phyloP scores from a whole-genome alignment of 2,797 vertebrate species.

The Monodelphis domestica region DNA sequence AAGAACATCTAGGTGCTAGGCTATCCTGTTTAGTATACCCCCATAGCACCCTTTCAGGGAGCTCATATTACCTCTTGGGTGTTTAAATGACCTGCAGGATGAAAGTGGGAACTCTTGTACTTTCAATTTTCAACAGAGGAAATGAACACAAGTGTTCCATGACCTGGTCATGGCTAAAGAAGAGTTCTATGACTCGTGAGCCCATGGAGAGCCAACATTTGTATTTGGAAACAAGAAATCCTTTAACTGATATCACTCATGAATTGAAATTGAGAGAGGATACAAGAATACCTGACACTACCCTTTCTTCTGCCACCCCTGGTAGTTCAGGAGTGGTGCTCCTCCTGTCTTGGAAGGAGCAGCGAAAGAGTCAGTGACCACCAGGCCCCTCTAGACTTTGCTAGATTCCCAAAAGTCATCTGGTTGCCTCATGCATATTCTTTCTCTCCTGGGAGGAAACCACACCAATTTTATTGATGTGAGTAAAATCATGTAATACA shows the following conservation, averaged over 20 bases:
- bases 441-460: not conserved
- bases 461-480: not conserved
- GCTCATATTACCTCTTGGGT: conserved; percentile 31
- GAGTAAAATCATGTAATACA: not conserved
- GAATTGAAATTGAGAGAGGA: not conserved
- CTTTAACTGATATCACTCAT: not conserved
- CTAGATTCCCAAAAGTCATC: not conserved
- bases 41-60: not conserved
- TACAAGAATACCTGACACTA: not conserved
- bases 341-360: rapidly evolving
- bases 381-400: not conserved
- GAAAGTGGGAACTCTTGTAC: conserved; percentile 55
- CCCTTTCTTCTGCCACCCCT: not conserved
- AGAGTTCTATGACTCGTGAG: conserved; percentile 45
- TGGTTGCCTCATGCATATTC: not conserved
- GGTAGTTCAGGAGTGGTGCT: not conserved
- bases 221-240: not conserved
- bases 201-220: not conserved
- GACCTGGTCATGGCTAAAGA: not conserved
- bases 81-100: not conserved
- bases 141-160: conserved; percentile 12
- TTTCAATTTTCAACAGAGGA: conserved; percentile 47
- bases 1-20: not conserved
- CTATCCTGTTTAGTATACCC: not conserved
- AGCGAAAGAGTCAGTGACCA: not conserved